A percentile compares a stretch with the other conserved stretches of the same genome.
Evolutionary conservation across 1,140 invertebrate genomes (phyloP).

Genomic region (Drosophila sucinea): DNA sequence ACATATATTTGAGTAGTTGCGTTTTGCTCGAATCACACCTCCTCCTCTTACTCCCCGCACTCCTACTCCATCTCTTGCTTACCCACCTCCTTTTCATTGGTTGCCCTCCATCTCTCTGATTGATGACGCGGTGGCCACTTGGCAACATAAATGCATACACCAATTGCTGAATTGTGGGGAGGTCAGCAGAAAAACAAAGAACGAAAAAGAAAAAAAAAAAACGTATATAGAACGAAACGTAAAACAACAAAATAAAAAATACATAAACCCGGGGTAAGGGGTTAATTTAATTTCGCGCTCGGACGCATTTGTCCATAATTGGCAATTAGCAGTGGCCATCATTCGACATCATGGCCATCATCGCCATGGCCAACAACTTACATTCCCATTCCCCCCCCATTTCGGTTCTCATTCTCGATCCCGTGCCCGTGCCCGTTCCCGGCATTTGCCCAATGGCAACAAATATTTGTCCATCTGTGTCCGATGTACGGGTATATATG

Average conservation of each 20-base stretch:
- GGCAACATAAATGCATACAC: conserved; percentile 60
- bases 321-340: conserved; percentile 73
- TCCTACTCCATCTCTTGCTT: conserved; percentile 3
- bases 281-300: conserved; percentile 80
- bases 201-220: not conserved
- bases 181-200: conserved; percentile 15
- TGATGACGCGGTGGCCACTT: conserved; percentile 69
- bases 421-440: conserved; percentile 55
- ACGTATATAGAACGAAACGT: not conserved
- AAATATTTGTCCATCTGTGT: conserved; percentile 67
- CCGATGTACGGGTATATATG: conserved; percentile 16
- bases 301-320: conserved; percentile 77
- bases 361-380: conserved; percentile 19
- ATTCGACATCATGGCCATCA: conserved; percentile 55
- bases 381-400: conserved; percentile 7
- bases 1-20: conserved; percentile 59
- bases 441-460: conserved; percentile 70
- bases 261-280: conserved; percentile 43
- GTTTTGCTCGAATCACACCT: conserved; percentile 58
- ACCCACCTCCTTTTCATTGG: no score
- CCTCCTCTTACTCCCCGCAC: not conserved
- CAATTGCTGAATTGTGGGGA: conserved; percentile 36
- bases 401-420: not conserved
- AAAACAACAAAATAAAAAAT: conserved; percentile 12
- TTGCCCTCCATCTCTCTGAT: conserved; percentile 48